Evolutionary conservation across 2,888 invertebrate species (phyloP).

Genomic region (Desoria tigrina): DNA sequence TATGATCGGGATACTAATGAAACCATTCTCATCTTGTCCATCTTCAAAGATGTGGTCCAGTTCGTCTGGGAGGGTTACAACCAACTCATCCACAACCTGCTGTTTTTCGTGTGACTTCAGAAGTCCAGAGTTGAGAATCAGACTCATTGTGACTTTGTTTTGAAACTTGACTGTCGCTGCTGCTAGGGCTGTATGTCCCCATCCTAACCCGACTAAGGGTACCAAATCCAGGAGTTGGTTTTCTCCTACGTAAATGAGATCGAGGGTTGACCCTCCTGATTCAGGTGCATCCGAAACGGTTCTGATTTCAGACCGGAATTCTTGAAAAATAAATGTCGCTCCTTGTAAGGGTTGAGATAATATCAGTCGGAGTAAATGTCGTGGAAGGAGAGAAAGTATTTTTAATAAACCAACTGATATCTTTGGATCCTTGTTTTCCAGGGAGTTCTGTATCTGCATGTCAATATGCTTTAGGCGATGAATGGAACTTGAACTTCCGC

Average conservation of each 20-base stretch:
- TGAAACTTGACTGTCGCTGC: slow-evolving; percentile 35
- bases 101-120: slow-evolving; percentile 15
- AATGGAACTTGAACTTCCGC: too few relatives aligned
- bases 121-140: slow-evolving; percentile 34
- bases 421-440: too few relatives aligned
- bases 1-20: slow-evolving; percentile 44
- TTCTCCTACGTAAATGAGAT: slow-evolving; percentile 27
- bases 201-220: slow-evolving; percentile 39
- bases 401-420: neutral
- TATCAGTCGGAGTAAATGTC: slow-evolving; percentile 16
- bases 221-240: slow-evolving; percentile 36
- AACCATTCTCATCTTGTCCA: slow-evolving; percentile 39
- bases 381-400: slow-evolving; percentile 30
- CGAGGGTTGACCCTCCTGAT: neutral
- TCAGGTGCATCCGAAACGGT: neutral
- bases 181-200: slow-evolving; percentile 40
- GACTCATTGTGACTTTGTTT: slow-evolving; percentile 31
- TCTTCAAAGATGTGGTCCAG: slow-evolving; percentile 38
- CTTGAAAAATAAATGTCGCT: slow-evolving; percentile 19
- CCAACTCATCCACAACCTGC: slow-evolving; percentile 14
- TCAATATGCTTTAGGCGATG: too few relatives aligned
- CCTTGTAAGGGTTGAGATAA: neutral
- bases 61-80: slow-evolving; percentile 32
- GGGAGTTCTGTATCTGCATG: too few relatives aligned
- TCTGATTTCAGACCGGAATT: slow-evolving; percentile 9